phyloP scores from a whole-genome alignment of 1,140 invertebrate species.

The Sinonovacula constricta region DNA sequence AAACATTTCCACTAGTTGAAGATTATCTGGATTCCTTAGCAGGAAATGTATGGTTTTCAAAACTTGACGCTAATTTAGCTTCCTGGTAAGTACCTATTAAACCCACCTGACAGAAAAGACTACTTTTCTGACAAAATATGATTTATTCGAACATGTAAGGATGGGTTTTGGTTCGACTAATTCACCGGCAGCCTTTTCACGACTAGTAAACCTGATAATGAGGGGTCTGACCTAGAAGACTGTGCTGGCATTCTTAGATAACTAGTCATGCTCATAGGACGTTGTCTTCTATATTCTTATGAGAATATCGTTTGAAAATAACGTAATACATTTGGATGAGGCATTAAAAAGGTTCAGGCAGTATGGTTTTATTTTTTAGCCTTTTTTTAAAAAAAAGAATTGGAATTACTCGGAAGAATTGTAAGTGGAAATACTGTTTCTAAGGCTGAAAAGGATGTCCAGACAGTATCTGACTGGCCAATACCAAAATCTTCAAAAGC shows the following conservation, averaged over 20 bases:
- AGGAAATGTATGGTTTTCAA: constrained; percentile 25
- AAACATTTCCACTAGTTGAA: constrained; percentile 80
- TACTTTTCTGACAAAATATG: constrained; percentile 19
- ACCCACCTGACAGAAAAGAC: constrained; percentile 15
- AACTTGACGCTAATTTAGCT: constrained; percentile 8
- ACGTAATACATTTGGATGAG: too few species aligned
- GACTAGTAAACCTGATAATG: background rate
- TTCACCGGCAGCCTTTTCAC: constrained; percentile 4
- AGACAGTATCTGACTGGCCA: too few species aligned
- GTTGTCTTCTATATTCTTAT: too few species aligned
- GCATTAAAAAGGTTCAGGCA: too few species aligned
- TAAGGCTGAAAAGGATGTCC: too few species aligned
- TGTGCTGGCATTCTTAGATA: background rate
- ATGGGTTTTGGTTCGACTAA: constrained; percentile 33
- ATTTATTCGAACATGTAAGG: constrained; percentile 8
- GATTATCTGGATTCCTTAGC: constrained; percentile 60
- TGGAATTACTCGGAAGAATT: too few species aligned
- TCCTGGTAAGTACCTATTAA: constrained; percentile 32
- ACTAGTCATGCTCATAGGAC: too few species aligned
- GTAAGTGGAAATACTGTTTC: too few species aligned
- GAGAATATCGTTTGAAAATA: too few species aligned
- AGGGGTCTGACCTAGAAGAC: background rate
- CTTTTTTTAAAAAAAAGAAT: too few species aligned
- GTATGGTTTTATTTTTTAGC: too few species aligned
- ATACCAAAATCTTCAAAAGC: too few species aligned